Evolutionary conservation across 2,888 invertebrate genomes (phyloP).

Genomic region (Lasioglossum morio): DNA sequence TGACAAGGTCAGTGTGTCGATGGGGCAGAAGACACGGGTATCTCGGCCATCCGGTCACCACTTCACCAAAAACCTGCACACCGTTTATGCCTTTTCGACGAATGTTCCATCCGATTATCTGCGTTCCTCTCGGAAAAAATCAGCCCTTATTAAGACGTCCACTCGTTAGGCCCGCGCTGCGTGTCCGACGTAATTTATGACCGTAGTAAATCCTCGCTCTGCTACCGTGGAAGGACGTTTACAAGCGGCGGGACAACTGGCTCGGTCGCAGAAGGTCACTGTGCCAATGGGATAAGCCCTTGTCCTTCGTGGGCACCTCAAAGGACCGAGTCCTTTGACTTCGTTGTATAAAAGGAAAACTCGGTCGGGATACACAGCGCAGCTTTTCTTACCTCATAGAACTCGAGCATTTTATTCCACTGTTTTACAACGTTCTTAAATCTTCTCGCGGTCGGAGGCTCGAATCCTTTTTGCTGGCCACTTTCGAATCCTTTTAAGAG

Average conservation of each 20-base stretch:
- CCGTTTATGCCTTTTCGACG: background rate
- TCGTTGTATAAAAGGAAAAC: conserved; percentile 35
- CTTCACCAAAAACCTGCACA: background rate
- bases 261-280: conserved; percentile 26
- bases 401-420: conserved; percentile 22
- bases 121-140: conserved; percentile 19
- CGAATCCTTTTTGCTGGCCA: conserved; percentile 26
- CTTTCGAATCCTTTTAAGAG: conserved; percentile 37
- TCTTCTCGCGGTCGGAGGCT: conserved; percentile 35
- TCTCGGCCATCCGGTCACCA: background rate
- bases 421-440: conserved; percentile 61
- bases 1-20: conserved; percentile 67
- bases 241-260: conserved; percentile 8
- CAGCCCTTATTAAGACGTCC: conserved; percentile 30
- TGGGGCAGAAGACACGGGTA: background rate
- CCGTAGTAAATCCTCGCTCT: conserved; percentile 35
- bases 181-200: conserved; percentile 42
- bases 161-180: conserved; percentile 25
- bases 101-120: conserved; percentile 21
- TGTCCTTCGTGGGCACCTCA: conserved; percentile 17
- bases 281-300: conserved; percentile 33
- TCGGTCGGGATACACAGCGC: conserved; percentile 53
- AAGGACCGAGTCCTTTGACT: conserved; percentile 27
- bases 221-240: conserved; percentile 35
- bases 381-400: conserved; percentile 6